phyloP scores from a whole-genome alignment of 2,888 invertebrate species.

The Mesopsocus fuscifrons region DNA sequence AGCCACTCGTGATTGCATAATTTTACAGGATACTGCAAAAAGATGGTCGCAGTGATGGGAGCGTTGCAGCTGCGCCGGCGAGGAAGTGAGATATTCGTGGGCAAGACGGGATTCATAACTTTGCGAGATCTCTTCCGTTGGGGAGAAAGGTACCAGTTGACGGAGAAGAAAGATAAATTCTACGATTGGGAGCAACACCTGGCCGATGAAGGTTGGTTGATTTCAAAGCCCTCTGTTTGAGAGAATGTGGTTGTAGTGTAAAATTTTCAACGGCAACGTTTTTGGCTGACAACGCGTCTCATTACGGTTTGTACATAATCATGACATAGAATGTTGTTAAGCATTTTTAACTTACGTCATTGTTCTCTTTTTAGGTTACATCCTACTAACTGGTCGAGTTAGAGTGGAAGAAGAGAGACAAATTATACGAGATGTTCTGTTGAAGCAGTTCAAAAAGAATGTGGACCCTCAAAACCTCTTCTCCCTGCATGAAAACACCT shows the following conservation, averaged over 20 bases:
- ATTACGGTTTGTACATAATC: too few species aligned
- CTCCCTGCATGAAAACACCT: constrained; percentile 31
- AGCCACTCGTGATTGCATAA: too few species aligned
- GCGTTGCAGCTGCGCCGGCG: constrained; percentile 38
- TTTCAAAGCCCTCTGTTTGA: too few species aligned
- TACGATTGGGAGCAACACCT: constrained; percentile 97
- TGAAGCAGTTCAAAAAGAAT: constrained; percentile 58
- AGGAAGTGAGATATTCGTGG: constrained; percentile 75
- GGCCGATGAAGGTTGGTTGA: constrained; percentile 56
- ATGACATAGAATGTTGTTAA: too few species aligned
- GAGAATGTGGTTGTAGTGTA: too few species aligned
- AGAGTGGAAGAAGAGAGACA: constrained; percentile 62
- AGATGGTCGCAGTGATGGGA: constrained; percentile 44
- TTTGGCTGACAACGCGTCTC: too few species aligned
- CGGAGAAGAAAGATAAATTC: constrained; percentile 38
- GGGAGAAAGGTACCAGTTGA: constrained; percentile 81
- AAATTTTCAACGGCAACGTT: too few species aligned
- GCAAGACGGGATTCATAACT: constrained; percentile 82
- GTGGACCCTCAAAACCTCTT: constrained; percentile 49
- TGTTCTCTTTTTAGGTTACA: constrained; percentile 45
- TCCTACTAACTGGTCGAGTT: constrained; percentile 84
- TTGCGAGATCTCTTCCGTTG: constrained; percentile 89
- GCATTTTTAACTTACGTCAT: too few species aligned
- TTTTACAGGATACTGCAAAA: constrained; percentile 56
- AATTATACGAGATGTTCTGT: constrained; percentile 60